Evolutionary conservation across 2,888 invertebrate species (phyloP).

Genomic region (Eremobia ochroleuca): DNA sequence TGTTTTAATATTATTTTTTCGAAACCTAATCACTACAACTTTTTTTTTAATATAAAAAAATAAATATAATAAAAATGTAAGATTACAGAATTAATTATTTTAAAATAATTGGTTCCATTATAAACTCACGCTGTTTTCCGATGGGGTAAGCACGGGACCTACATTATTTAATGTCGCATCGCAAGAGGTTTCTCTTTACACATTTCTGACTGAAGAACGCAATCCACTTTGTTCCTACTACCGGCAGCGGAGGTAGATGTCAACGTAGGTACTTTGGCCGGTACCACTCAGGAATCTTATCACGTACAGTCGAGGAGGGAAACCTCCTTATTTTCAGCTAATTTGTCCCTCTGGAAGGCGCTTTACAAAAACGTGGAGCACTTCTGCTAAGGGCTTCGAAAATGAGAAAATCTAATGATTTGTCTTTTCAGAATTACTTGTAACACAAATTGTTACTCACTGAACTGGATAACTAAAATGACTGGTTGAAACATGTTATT

Average conservation of each 20-base stretch:
- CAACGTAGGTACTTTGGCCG: constrained; percentile 10
- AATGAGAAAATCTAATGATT: constrained; percentile 14
- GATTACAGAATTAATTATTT: background rate
- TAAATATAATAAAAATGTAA: no score
- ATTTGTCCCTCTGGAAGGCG: constrained; percentile 39
- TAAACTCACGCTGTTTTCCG: no score
- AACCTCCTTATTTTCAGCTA: constrained; percentile 44
- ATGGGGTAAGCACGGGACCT: background rate
- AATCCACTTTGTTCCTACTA: constrained; percentile 6
- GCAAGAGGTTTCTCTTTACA: background rate
- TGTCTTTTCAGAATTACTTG: constrained; percentile 7
- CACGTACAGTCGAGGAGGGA: constrained; percentile 29
- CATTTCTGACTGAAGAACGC: background rate
- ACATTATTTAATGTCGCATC: background rate
- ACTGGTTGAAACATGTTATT: background rate
- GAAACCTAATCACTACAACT: no score
- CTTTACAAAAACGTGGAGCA: constrained; percentile 24
- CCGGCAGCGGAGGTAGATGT: constrained; percentile 6
- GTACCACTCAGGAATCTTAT: constrained; percentile 16
- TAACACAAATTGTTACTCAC: background rate
- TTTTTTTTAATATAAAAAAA: no score
- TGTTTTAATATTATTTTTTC: background rate
- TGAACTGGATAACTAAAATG: background rate
- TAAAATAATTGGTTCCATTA: background rate
- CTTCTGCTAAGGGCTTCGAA: constrained; percentile 3